Evolutionary conservation across 2,888 invertebrate species (phyloP).

Genomic region (Pristionchus exspectatus): DNA sequence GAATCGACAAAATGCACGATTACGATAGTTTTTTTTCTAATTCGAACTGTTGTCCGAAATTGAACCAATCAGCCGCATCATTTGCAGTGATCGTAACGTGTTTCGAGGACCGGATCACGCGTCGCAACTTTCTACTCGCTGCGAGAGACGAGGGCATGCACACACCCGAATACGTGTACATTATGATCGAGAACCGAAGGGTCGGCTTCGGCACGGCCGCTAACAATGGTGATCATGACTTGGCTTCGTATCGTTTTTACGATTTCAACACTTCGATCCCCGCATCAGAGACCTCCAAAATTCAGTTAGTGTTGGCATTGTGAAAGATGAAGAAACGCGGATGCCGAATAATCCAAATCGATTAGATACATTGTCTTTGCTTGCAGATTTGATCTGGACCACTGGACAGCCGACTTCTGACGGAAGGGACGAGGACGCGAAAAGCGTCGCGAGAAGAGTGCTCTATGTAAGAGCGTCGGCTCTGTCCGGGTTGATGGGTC

Average conservation of each 20-base stretch:
- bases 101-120: constrained; percentile 33
- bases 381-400: neutral
- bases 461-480: constrained; percentile 27
- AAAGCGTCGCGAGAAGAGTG: neutral
- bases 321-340: too few relatives aligned
- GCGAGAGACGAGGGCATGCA: constrained; percentile 22
- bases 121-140: constrained; percentile 47
- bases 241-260: too few relatives aligned
- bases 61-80: too few relatives aligned
- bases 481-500: too few relatives aligned
- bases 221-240: constrained; percentile 11
- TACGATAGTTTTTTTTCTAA: too few relatives aligned
- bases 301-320: too few relatives aligned
- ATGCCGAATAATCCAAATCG: too few relatives aligned
- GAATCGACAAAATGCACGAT: too few relatives aligned
- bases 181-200: constrained; percentile 20
- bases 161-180: constrained; percentile 20
- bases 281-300: too few relatives aligned
- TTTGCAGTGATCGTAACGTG: constrained; percentile 41
- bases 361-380: too few relatives aligned
- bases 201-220: constrained; percentile 14
- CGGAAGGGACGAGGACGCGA: neutral
- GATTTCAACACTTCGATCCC: too few relatives aligned
- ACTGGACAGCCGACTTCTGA: neutral
- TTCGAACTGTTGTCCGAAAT: too few relatives aligned